Evolutionary conservation across 2,113 vertebrate species (phyloP), one percentile per base, ranked within the genome.

Genomic region (Colaptes auratus): DNA sequence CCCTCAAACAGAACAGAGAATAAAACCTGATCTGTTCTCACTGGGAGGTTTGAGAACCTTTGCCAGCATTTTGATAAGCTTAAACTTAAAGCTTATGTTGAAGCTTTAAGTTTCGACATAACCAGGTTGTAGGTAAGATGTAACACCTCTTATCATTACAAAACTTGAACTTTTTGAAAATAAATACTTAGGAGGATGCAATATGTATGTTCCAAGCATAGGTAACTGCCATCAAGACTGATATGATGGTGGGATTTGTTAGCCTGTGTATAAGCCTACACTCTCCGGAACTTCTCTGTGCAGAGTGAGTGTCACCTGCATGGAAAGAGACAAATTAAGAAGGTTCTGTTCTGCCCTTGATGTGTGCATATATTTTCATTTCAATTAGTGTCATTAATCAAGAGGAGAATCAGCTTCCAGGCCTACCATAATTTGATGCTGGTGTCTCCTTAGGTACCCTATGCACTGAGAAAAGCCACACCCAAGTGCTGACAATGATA

Each of bases 301-400:
- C 73, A 59, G 20, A 74, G 48, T 73, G 78, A 67, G 59, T 69
- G 77, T 92, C 77, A 74, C 78, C 59, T 44, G 30, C 11, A 35
- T 65, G 52, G 33, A 77, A 77, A 42, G 48, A 95, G 70, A 91
- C 66, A 91, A 84, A 91, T 63, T 48, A 76, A 63, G 82, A 96
- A 95, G 39, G 44, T 76, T 95, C 82, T 15, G 15, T 82, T 88
- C 73, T 82, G 70, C 77, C 84, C 89, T 88, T 94, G 79, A 71
- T 65, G 33, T 25, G 59, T 30, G 64, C n/a, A 2, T 90, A 95
- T 88, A 82, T 56, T 93, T 79, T 89, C 86, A 79, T 69, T 86
- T 91, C 93, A 95, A 95, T 96, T 95, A 95, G 12, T 36, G 61
- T 69, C 85, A 95, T 97, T 96, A 96, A 96, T 96, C 94, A 97